phyloP scores from a whole-genome alignment of 2,113 vertebrate genomes.

The Eubucco bourcierii region DNA sequence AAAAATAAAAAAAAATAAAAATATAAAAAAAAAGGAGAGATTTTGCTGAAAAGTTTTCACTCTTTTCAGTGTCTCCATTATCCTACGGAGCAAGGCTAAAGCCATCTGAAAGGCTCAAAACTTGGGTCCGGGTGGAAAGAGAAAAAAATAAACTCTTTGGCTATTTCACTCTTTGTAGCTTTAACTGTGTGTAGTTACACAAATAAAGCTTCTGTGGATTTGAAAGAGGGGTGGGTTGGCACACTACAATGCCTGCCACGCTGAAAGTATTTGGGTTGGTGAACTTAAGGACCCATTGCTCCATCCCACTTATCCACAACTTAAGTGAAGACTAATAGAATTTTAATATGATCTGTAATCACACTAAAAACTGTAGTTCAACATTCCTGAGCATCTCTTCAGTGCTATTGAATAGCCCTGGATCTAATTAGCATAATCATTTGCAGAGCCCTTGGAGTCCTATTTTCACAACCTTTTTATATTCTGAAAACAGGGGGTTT shows the following conservation, averaged over 20 bases:
- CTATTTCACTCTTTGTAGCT: not conserved
- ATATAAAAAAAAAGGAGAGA: slow-evolving; percentile 8
- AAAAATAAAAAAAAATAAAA: not conserved
- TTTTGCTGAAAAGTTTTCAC: slow-evolving; percentile 73
- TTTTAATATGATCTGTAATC: slow-evolving; percentile 76
- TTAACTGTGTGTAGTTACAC: not conserved
- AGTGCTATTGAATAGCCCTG: slow-evolving; percentile 63
- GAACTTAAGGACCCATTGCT: not conserved
- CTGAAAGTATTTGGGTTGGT: not conserved
- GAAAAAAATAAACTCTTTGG: not conserved
- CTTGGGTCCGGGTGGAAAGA: not conserved
- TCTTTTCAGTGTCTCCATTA: slow-evolving; percentile 60
- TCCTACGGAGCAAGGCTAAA: not conserved
- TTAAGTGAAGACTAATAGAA: slow-evolving; percentile 69
- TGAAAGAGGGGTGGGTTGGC: not conserved
- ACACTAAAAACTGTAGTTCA: slow-evolving; percentile 74
- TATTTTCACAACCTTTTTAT: slow-evolving; percentile 58
- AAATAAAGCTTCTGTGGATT: not conserved
- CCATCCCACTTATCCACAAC: not conserved
- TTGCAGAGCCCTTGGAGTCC: slow-evolving; percentile 55
- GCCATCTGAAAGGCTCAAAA: not conserved
- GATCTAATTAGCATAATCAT: slow-evolving; percentile 62
- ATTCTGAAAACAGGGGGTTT: slow-evolving; percentile 69
- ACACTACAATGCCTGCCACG: not conserved
- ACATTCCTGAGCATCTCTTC: slow-evolving; percentile 72